Conservation (phyloP, 1,140 invertebrate genomes). For the Drosophila pseudoananassae region DNA sequence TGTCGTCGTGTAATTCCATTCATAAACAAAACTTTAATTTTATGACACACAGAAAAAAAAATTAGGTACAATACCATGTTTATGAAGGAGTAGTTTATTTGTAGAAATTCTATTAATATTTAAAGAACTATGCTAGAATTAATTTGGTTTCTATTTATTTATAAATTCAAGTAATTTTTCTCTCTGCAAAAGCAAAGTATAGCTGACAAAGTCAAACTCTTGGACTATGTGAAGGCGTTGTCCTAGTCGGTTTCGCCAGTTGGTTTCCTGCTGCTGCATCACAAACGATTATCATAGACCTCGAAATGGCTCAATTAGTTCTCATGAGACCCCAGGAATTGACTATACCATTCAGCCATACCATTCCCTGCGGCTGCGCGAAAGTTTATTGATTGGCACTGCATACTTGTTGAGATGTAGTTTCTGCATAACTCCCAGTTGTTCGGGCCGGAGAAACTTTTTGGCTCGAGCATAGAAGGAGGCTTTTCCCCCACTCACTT, state of each 20-base stretch:
- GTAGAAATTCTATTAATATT: too few relatives aligned
- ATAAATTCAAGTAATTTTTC: background rate
- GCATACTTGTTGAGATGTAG: constrained; percentile 48
- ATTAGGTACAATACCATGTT: too few relatives aligned
- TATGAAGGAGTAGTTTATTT: too few relatives aligned
- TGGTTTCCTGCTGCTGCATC: constrained; percentile 40
- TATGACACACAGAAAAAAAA: constrained; percentile 46
- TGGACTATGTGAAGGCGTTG: constrained; percentile 56
- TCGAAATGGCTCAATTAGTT: constrained; percentile 82
- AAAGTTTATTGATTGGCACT: constrained; percentile 67
- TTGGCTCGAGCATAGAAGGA: constrained; percentile 3
- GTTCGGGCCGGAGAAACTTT: constrained; percentile 21
- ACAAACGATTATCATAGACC: constrained; percentile 72
- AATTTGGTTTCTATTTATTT: too few relatives aligned
- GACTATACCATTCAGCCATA: constrained; percentile 4
- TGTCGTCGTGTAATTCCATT: constrained; percentile 75
- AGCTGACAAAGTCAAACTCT: constrained; percentile 59
- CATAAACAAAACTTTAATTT: constrained; percentile 84
- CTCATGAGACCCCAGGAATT: constrained; percentile 38
- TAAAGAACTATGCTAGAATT: too few relatives aligned
- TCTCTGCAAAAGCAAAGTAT: constrained; percentile 12
- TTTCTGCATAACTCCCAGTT: constrained; percentile 35
- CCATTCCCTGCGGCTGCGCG: constrained; percentile 34
- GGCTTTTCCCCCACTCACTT: constrained; percentile 37
- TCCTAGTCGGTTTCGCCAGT: background rate